Evolutionary conservation across 1,140 invertebrate genomes (phyloP), one percentile per base, ranked within the genome.

Genomic region (Galendromus occidentalis): DNA sequence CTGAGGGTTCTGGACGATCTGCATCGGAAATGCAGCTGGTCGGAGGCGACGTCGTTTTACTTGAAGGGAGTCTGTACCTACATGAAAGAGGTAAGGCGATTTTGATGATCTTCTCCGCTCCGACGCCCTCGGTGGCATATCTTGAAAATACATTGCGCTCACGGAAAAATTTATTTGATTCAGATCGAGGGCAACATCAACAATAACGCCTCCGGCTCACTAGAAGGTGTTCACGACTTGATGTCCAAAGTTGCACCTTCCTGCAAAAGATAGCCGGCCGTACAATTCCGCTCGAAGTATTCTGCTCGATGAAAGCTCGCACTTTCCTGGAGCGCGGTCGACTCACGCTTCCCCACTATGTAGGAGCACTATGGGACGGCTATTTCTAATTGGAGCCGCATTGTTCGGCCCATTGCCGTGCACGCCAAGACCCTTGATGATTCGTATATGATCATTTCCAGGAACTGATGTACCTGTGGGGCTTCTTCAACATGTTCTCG

Each of bases 401-500:
- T 2, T 14, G 1, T 18, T 59, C 9, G 17, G 51, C 17, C 51
- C 1, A 18, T 59, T n/a, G n/a, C n/a, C n/a, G n/a, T n/a, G n/a
- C 51, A 14, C 2, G 14, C 1, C 20, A 9, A 39, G 33, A 39
- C 4, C 9, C 4, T 39, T 39, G 9, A 39, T 39, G 33, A 9
- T 6, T 6, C 9, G 33, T 39, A 9, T 39, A 6, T 39, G 33
- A 39, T 6, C 33, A 39, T 39, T 39, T 59, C 1, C 22, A 59
- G 51, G 51, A 59, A 22, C 51, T 59, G 2, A 59, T 59, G 51
- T 59, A 59, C 22, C 14, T 59, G n/a, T 59, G 51, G 51, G 51
- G 51, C 2, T 33, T 29, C 51, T 59, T 59, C 51, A 59, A 59
- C 51, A 59, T 59, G 51, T 59, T 59, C 20, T 59, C 51, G 12